These are phyloP conservation scores for Ctenochaetus hawaiiensis DNA, from an alignment of 2,797 vertebrate species.

Conservation along the genomic window DNA sequence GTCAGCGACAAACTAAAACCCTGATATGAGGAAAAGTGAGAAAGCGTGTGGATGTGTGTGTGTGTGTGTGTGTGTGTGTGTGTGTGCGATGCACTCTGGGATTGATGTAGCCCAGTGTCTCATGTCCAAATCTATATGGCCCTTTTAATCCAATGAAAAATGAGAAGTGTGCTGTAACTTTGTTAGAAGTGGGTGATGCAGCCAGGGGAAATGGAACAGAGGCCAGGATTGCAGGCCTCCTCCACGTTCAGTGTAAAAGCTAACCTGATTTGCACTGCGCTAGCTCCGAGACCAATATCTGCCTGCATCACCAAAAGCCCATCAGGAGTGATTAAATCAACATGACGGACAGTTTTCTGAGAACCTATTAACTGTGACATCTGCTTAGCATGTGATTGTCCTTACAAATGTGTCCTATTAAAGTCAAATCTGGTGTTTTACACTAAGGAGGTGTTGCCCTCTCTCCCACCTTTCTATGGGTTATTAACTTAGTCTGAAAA, in stretches of 20 bases:
- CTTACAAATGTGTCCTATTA: constrained; percentile 27
- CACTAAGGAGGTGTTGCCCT: constrained; percentile 8
- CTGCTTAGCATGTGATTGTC: constrained; percentile 47
- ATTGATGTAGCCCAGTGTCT: constrained; percentile 69
- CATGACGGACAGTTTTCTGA: constrained; percentile 71
- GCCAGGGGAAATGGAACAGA: constrained; percentile 79
- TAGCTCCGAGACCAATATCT: constrained; percentile 78
- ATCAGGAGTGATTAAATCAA: constrained; percentile 82
- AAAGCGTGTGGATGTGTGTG: constrained; percentile 1
- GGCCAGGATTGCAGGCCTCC: constrained; percentile 76
- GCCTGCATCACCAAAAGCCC: constrained; percentile 69
- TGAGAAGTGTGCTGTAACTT: constrained; percentile 85
- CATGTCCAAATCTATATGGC: constrained; percentile 78
- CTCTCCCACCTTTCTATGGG: neutral
- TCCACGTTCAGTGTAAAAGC: constrained; percentile 73
- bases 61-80: constrained; percentile 2
- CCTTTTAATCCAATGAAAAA: constrained; percentile 86
- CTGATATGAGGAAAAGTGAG: constrained; percentile 40
- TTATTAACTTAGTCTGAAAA: neutral
- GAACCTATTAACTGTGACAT: constrained; percentile 64
- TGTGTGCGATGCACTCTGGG: constrained; percentile 58
- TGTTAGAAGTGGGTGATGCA: constrained; percentile 84
- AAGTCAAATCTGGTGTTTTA: constrained; percentile 17
- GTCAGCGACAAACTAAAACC: constrained; percentile 31
- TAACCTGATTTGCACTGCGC: constrained; percentile 84